A percentile compares a stretch with the other conserved stretches of the same genome.
phyloP scores from a whole-genome alignment of 92 coral and sea anemone genomes.

The Blastomussa wellsi region DNA sequence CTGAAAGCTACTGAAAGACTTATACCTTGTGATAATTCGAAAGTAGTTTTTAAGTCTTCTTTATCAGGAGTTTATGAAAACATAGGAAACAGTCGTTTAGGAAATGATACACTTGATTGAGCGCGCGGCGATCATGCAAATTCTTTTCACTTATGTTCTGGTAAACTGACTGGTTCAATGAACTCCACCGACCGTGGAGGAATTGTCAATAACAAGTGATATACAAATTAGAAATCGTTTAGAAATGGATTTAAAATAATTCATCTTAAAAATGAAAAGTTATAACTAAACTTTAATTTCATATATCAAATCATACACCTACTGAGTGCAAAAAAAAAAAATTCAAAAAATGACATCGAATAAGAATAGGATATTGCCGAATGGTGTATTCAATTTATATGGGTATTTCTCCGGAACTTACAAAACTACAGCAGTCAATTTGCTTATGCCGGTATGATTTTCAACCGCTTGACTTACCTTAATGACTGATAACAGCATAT shows the following conservation, averaged over 20 bases:
- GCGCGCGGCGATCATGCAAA: constrained; percentile 10
- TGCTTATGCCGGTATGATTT: background rate
- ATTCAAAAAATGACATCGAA: background rate
- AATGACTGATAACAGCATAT: background rate
- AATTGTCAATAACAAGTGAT: background rate
- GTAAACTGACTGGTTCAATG: background rate
- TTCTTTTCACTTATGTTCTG: background rate
- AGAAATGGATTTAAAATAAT: background rate
- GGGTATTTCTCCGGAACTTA: background rate
- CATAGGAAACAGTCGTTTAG: background rate
- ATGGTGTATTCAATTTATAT: background rate
- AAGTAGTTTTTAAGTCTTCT: background rate
- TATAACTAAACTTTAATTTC: background rate
- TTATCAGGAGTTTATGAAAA: background rate
- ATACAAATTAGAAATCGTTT: background rate
- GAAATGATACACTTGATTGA: background rate
- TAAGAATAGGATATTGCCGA: background rate
- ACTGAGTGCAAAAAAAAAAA: background rate
- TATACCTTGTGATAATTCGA: background rate
- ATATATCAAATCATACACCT: background rate
- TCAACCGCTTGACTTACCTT: background rate
- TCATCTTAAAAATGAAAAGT: background rate
- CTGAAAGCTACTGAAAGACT: background rate
- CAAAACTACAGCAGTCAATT: background rate
- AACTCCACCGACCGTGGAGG: constrained; percentile 1